Evolutionary conservation across 2,113 vertebrate species (phyloP).

Genomic region (Nymphicus hollandicus): DNA sequence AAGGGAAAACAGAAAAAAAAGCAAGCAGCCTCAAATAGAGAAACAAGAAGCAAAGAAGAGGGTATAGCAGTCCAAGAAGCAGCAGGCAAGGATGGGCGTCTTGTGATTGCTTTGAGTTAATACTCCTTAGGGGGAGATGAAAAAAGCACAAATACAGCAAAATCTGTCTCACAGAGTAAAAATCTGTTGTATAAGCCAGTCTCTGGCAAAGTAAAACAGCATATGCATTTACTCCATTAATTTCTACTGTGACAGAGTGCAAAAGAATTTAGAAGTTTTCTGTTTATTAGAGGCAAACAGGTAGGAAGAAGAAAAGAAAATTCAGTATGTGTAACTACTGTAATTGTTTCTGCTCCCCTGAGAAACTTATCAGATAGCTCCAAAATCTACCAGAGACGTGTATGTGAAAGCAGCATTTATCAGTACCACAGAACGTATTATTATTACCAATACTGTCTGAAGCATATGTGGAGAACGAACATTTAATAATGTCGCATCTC

Average conservation of each 20-base stretch:
- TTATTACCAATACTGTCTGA: neutral
- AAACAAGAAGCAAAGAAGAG: slow-evolving; percentile 11
- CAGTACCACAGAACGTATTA: neutral
- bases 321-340: neutral
- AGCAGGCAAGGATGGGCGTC: slow-evolving; percentile 53
- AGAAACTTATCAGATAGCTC: neutral
- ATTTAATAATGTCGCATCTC: neutral
- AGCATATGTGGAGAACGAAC: neutral
- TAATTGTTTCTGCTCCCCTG: neutral
- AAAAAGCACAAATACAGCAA: slow-evolving; percentile 58
- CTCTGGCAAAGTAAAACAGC: slow-evolving; percentile 15
- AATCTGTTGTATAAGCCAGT: slow-evolving; percentile 65
- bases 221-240: slow-evolving; percentile 35
- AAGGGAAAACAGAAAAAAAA: neutral
- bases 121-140: slow-evolving; percentile 56
- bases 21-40: neutral
- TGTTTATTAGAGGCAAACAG: neutral
- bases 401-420: neutral
- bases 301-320: slow-evolving; percentile 15
- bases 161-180: slow-evolving; percentile 64
- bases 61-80: neutral
- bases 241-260: neutral
- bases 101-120: slow-evolving; percentile 64
- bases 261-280: neutral
- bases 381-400: neutral